These are phyloP conservation scores for Anoplopoma fimbria DNA, from an alignment of 2,113 vertebrate species.

Conservation along the genomic window DNA sequence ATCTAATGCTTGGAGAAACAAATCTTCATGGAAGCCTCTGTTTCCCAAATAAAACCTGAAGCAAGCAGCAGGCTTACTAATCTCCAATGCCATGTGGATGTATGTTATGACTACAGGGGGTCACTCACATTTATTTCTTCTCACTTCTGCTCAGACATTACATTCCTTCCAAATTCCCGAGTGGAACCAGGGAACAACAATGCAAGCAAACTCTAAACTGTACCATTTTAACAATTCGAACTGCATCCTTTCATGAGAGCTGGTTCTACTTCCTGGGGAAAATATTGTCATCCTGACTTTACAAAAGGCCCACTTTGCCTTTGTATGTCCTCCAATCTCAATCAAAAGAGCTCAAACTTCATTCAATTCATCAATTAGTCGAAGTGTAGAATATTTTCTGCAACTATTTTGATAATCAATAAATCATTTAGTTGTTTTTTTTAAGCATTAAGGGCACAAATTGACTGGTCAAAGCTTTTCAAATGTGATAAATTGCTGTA, in stretches of 20 bases:
- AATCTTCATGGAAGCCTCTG: neutral
- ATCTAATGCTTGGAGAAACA: neutral
- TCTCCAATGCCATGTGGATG: neutral
- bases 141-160: slow-evolving; percentile 9
- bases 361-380: neutral
- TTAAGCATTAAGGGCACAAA: neutral
- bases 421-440: neutral
- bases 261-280: neutral
- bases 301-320: neutral
- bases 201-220: slow-evolving; percentile 8
- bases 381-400: too few relatives aligned
- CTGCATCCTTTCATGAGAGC: neutral
- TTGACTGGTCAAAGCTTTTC: neutral
- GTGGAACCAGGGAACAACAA: slow-evolving; percentile 8
- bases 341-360: neutral
- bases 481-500: neutral
- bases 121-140: slow-evolving; percentile 5
- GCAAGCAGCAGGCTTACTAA: slow-evolving; percentile 15
- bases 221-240: slow-evolving; percentile 24
- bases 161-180: slow-evolving; percentile 15
- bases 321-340: neutral
- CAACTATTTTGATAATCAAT: neutral
- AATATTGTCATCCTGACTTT: neutral
- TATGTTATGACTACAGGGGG: slow-evolving; percentile 11
- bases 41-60: slow-evolving; percentile 25